Base-by-base conservation (phyloP, 1,140 invertebrate genomes). In the Oryzaephilus surinamensis region DNA sequence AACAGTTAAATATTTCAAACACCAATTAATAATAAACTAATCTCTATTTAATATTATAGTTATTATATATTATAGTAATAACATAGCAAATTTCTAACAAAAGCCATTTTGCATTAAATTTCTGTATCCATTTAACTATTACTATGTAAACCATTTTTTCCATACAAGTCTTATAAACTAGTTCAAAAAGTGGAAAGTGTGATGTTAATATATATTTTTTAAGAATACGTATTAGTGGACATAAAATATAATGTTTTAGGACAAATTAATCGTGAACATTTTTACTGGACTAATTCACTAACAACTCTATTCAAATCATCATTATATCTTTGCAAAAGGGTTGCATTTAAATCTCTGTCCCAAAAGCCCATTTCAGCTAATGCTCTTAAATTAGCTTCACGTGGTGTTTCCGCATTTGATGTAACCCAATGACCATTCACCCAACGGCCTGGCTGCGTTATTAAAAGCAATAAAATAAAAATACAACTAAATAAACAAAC, bases 311-410 rank as follows among this genome's bases (percentile, higher is more conserved):
- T 37, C n/a, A 62, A 32, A 34, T 62, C 60, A 34, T 61, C 54
- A 39, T 57, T 54, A 47, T 57, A 57, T 11, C 58, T 45, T 3
- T 52, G 52, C 28, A 62, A 36, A 6, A 62, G 33, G 7, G 57
- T 58, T 8, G 57, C 56, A 41, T 62, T 62, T 6, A 56, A 34
- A 43, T 62, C 58, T 6, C 49, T 38, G 36, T 62, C 46, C 38
- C 40, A 49, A 38, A 62, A 62, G 10, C 60, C 60, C 60, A 62
- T 62, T 21, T 62, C 60, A 6, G 46, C 36, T 14, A 62, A 33
- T 10, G 46, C 32, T 15, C 41, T 37, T 15, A 60, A 30, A 32
- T 49, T 53, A 4, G 41, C 45, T 36, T 57, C 58, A 13, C 54
- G 43, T 12, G 43, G 44, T 8, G 55, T 47, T 16, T 55, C 42